Conservation (phyloP, 2,797 vertebrate species). For the Sarcoramphus papa region DNA sequence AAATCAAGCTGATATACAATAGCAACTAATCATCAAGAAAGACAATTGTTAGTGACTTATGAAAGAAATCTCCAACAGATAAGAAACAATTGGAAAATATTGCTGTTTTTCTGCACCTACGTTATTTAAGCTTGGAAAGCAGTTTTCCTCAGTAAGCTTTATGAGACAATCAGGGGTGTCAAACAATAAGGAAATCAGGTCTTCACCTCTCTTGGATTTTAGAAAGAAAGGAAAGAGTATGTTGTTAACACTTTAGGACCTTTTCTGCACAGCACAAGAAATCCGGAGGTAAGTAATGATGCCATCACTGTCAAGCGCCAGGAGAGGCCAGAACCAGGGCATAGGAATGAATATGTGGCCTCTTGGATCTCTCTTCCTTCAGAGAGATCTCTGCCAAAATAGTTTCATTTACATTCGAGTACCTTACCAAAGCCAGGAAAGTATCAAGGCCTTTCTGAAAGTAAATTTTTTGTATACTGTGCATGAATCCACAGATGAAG, state of each 20-base stretch:
- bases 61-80: slow-evolving; percentile 35
- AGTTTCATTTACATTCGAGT: neutral
- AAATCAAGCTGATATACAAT: slow-evolving; percentile 37
- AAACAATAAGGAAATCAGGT: slow-evolving; percentile 16
- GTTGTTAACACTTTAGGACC: neutral
- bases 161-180: neutral
- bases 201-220: slow-evolving; percentile 9
- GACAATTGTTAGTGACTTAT: slow-evolving; percentile 27
- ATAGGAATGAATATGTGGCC: neutral
- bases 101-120: slow-evolving; percentile 8
- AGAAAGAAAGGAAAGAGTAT: neutral
- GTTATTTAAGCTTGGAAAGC: neutral
- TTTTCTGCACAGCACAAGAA: neutral
- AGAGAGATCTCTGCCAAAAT: neutral
- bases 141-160: neutral
- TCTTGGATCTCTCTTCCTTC: neutral
- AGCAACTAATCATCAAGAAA: slow-evolving; percentile 29
- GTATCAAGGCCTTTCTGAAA: neutral
- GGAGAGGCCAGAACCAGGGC: neutral
- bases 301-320: neutral
- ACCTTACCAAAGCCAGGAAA: neutral
- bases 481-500: neutral
- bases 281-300: neutral
- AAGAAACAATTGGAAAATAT: slow-evolving; percentile 50
- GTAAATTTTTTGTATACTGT: neutral